phyloP scores from a whole-genome alignment of 2,888 invertebrate species.

The Mallateleia sp. region DNA sequence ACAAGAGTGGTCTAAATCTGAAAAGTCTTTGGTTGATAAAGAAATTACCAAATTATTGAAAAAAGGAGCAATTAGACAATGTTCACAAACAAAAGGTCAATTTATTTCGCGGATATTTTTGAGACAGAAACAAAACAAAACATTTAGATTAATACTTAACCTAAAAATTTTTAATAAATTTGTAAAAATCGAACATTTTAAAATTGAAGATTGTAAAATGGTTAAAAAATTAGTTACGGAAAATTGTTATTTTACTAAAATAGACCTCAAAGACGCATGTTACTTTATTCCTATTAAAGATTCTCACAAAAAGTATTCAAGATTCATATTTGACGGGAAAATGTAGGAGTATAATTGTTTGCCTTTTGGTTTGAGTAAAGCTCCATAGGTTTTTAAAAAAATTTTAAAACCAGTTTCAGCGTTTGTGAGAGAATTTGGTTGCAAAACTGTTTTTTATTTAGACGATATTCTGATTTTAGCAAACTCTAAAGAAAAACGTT shows the following conservation, averaged over 20 bases:
- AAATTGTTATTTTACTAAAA: slow-evolving; percentile 39
- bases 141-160: slow-evolving; percentile 57
- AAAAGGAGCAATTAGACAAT: too few species aligned
- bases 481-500: not conserved
- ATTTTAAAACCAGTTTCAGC: slow-evolving; percentile 73
- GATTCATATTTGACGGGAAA: too few species aligned
- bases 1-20: too few species aligned
- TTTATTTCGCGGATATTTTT: slow-evolving; percentile 60
- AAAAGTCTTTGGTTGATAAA: too few species aligned
- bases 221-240: slow-evolving; percentile 17
- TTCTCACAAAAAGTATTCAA: slow-evolving; percentile 66
- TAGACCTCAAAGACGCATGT: slow-evolving; percentile 59
- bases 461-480: too few species aligned
- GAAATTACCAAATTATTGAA: too few species aligned
- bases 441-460: too few species aligned
- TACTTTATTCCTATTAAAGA: too few species aligned
- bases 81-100: slow-evolving; percentile 13
- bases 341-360: slow-evolving; percentile 74
- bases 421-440: too few species aligned
- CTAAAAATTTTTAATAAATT: slow-evolving; percentile 57
- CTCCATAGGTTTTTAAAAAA: slow-evolving; percentile 72
- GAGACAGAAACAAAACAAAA: slow-evolving; percentile 41
- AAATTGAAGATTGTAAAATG: too few species aligned
- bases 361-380: slow-evolving; percentile 67
- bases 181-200: slow-evolving; percentile 50